Evolutionary conservation across 2,888 invertebrate genomes (phyloP).

Genomic region (Drosophila borealis): DNA sequence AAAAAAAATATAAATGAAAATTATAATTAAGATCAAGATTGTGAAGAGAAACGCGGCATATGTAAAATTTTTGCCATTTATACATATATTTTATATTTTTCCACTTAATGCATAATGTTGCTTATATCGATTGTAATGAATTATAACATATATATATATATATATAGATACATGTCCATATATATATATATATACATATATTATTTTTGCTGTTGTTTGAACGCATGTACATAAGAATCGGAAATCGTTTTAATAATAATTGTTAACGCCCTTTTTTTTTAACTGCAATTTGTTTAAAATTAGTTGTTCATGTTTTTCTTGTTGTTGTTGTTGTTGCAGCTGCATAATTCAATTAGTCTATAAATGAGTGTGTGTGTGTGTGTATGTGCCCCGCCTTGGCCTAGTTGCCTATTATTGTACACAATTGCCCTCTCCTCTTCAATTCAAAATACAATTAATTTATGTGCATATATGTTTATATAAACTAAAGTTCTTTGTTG

Average conservation of each 20-base stretch:
- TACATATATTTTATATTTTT: conserved; percentile 70
- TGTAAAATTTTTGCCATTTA: conserved; percentile 79
- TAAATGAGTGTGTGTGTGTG: conserved; percentile 39
- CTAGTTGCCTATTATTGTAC: conserved; percentile 44
- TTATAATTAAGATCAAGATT: neutral
- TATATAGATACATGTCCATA: conserved; percentile 36
- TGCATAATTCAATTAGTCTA: conserved; percentile 54
- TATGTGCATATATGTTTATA: conserved; percentile 17
- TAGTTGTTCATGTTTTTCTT: conserved; percentile 13
- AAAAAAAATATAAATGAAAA: conserved; percentile 12
- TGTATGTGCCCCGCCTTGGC: conserved; percentile 28
- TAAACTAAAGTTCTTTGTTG: conserved; percentile 27
- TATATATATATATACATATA: conserved; percentile 36
- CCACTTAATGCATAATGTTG: conserved; percentile 62
- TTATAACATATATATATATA: conserved; percentile 40
- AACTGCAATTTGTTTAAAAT: conserved; percentile 28
- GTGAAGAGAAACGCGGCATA: conserved; percentile 17
- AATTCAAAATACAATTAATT: conserved; percentile 56
- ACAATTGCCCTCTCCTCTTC: conserved; percentile 34
- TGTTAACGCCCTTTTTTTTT: conserved; percentile 17
- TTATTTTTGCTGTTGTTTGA: conserved; percentile 31
- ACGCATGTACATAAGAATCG: conserved; percentile 61
- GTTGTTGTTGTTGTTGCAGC: conserved; percentile 2
- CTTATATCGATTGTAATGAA: conserved; percentile 68
- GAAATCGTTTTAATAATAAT: conserved; percentile 14